phyloP scores from a whole-genome alignment of 2,113 vertebrate genomes.

The Alectura lathami region DNA sequence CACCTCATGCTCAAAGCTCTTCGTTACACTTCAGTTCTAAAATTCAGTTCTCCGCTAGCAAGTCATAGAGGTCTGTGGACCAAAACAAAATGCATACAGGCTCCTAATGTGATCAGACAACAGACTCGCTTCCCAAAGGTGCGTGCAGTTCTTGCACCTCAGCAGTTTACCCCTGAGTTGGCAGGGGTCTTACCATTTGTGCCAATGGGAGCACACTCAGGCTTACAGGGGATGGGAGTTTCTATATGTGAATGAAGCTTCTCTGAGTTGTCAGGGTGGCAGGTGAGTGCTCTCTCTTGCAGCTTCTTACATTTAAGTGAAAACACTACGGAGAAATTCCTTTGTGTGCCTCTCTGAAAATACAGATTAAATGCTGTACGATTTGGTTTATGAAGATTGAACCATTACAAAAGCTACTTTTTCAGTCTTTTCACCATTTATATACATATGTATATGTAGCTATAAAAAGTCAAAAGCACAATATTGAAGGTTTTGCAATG shows the following conservation, averaged over 20 bases:
- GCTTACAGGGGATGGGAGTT: neutral
- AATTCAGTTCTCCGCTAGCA: neutral
- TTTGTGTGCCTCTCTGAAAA: neutral
- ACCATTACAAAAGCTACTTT: neutral
- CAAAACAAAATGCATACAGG: neutral
- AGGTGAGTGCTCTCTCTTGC: neutral
- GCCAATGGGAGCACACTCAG: neutral
- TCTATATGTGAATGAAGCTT: neutral
- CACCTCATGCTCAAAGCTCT: neutral
- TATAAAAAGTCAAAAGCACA: neutral
- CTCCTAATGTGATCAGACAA: neutral
- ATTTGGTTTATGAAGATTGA: neutral
- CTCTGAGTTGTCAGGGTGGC: neutral
- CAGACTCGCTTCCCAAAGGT: fast-evolving
- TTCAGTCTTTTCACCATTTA: neutral
- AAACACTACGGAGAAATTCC: neutral
- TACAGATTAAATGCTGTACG: neutral
- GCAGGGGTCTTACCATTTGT: neutral
- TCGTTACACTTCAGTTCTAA: neutral
- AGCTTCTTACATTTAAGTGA: neutral
- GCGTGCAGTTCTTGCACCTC: fast-evolving
- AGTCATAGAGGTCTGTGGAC: neutral
- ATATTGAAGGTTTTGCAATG: neutral
- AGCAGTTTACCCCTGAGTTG: neutral
- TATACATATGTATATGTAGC: neutral